Evolutionary conservation across 2,888 invertebrate genomes (phyloP), one percentile per base, ranked within the genome.

Genomic region (Phengaris alcon): DNA sequence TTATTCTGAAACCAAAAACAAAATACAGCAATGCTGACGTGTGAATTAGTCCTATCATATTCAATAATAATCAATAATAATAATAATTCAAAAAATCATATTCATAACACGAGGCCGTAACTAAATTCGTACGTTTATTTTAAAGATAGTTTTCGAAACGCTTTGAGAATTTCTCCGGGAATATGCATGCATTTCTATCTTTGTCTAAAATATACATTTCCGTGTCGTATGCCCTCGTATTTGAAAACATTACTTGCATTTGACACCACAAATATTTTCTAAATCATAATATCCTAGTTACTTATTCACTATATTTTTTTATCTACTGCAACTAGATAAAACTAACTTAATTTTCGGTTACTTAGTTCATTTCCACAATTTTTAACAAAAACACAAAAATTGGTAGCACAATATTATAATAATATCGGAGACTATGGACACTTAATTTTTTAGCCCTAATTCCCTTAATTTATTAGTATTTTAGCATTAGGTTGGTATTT

Each of bases 121-220:
- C 69, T 69, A 46, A 70, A 69, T 69, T 69, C 10, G 51, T 69
- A 69, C 44, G 55, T 51, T 51, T 9, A 70, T 70, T 70, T 22
- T 48, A 70, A 51, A 70, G 69, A 22, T 44, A 69, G 69, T 69
- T 69, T 70, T 51, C n/a, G 22, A 9, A 69, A n/a, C 15, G 48
- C 15, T 3, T n/a, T n/a, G 46, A n/a, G 48, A 69, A 69, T 68
- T 70, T 48, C 51, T 22, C 51, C 22, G 12, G 69, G 10, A 15
- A 15, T 15, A 51, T 15, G 46, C 10, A 70, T 70, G 69, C 51
- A 70, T 22, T 22, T 48, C 10, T 48, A 70, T n/a, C 4, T 51
- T 15, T 70, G 10, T 15, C 15, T 70, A 48, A 51, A 70, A 70
- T 70, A 22, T 22, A 51, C 69, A 51, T 69, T 69, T 6, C 51